A percentile compares a stretch with the other conserved stretches of the same genome.
These are phyloP conservation scores for Peribatodes rhomboidaria DNA, from an alignment of 2,888 invertebrate genomes.

Conservation along the genomic window DNA sequence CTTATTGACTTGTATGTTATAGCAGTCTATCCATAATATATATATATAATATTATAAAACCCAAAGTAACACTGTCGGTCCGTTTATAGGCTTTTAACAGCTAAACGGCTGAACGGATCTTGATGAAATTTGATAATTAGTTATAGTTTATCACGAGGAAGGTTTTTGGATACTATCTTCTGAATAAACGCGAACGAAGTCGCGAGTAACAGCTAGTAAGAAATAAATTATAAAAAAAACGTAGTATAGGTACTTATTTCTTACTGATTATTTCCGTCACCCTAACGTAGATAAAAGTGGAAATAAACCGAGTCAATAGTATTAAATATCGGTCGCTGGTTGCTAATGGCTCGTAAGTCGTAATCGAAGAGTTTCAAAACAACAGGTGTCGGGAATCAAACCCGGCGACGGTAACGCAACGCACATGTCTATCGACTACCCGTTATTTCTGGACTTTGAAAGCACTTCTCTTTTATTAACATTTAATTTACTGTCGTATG, in stretches of 20 bases:
- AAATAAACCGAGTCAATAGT: constrained; percentile 54
- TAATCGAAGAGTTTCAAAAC: constrained; percentile 81
- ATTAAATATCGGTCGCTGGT: constrained; percentile 78
- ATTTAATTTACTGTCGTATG: constrained; percentile 10
- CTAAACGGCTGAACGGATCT: too few species aligned
- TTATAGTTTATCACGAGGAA: too few species aligned
- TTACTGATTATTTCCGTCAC: background rate
- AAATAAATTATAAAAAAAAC: background rate
- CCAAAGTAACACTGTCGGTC: too few species aligned
- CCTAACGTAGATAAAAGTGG: background rate
- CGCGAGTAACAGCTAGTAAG: too few species aligned
- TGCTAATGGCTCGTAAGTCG: constrained; percentile 80
- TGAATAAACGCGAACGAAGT: too few species aligned
- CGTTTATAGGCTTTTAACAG: too few species aligned
- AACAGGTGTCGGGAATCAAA: constrained; percentile 84
- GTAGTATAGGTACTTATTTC: too few species aligned
- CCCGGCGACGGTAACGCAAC: constrained; percentile 72
- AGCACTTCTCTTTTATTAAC: constrained; percentile 5
- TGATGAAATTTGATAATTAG: too few species aligned
- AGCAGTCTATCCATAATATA: too few species aligned
- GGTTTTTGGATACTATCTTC: too few species aligned
- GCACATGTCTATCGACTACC: constrained; percentile 71
- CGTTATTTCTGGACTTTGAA: constrained; percentile 56
- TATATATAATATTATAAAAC: too few species aligned
- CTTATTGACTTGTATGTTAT: too few species aligned